Evolutionary conservation across 2,888 invertebrate genomes (phyloP).

Genomic region (Luperina nickerlii): DNA sequence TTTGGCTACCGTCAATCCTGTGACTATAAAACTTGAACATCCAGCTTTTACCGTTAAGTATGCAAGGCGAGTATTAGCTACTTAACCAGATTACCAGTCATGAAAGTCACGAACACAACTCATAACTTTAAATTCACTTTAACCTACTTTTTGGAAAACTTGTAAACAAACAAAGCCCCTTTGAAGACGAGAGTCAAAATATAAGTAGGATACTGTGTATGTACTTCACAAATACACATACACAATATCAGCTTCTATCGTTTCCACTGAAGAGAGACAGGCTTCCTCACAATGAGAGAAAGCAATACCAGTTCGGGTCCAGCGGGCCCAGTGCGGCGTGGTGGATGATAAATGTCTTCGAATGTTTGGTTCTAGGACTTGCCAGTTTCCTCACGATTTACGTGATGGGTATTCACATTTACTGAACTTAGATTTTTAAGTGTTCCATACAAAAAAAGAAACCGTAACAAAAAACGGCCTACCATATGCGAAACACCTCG

Average conservation of each 20-base stretch:
- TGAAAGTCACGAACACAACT: no score
- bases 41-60: not conserved
- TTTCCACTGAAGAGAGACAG: no score
- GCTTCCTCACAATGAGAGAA: no score
- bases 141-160: not conserved
- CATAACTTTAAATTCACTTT: no score
- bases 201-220: no score
- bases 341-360: no score
- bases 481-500: slow-evolving; percentile 22
- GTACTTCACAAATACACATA: no score
- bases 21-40: not conserved
- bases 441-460: not conserved
- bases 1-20: not conserved
- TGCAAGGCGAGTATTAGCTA: not conserved
- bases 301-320: no score
- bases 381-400: no score
- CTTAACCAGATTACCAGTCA: not conserved
- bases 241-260: no score
- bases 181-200: not conserved
- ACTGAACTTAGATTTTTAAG: not conserved
- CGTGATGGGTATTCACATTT: not conserved
- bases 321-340: no score
- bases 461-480: slow-evolving; percentile 7
- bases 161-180: not conserved
- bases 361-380: no score